phyloP scores from a whole-genome alignment of 2,888 invertebrate species.

The Callimorpha dominula region DNA sequence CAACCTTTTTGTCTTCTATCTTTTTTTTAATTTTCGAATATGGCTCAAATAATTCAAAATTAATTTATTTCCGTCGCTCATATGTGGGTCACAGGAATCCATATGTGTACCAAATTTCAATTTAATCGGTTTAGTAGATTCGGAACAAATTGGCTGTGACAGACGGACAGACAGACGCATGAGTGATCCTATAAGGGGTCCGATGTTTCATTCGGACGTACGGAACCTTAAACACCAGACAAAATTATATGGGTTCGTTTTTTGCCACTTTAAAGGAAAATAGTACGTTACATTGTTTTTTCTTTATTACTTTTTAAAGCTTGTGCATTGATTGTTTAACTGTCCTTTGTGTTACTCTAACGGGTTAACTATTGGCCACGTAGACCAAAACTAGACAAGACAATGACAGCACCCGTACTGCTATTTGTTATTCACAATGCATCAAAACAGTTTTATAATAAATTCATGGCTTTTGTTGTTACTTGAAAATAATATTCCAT shows the following conservation, averaged over 20 bases:
- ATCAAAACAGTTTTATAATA: constrained; percentile 37
- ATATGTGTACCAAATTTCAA: not conserved
- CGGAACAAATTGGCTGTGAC: too few relatives aligned
- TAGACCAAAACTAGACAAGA: constrained; percentile 17
- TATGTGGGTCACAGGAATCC: not conserved
- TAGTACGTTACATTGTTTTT: not conserved
- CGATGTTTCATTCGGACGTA: not conserved
- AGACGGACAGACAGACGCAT: not conserved
- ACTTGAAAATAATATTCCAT: constrained; percentile 38
- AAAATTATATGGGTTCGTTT: not conserved
- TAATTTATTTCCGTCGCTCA: not conserved
- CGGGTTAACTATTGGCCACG: constrained; percentile 10
- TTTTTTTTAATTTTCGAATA: too few relatives aligned
- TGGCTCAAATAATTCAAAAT: not conserved
- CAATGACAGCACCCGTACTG: constrained; percentile 14
- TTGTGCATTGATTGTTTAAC: constrained; percentile 7
- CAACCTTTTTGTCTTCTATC: too few relatives aligned
- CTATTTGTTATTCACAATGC: constrained; percentile 24
- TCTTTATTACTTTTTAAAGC: not conserved
- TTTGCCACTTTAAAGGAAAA: not conserved
- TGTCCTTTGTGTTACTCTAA: constrained; percentile 1
- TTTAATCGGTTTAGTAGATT: not conserved
- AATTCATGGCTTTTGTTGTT: constrained; percentile 31
- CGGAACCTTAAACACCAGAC: not conserved
- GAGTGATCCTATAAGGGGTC: not conserved